Conservation (phyloP, 2,888 invertebrate species). For the Geotrupes spiniger region DNA sequence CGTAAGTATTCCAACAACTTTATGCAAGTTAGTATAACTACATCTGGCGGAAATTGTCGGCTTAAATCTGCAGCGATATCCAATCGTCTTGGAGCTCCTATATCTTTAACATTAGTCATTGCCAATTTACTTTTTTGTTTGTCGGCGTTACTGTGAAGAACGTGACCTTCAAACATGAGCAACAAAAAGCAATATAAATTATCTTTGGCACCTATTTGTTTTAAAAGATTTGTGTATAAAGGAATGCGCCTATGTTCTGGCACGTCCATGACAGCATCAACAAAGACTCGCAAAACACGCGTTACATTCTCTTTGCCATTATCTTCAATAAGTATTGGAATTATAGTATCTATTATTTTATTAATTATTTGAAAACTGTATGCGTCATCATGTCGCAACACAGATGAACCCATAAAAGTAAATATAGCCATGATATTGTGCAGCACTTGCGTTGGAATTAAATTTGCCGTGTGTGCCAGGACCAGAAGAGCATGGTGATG, state of each 20-base stretch:
- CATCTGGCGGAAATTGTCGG: slow-evolving; percentile 63
- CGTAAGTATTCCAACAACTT: slow-evolving; percentile 65
- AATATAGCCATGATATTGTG: slow-evolving; percentile 96
- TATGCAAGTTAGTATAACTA: slow-evolving; percentile 63
- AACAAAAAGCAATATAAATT: slow-evolving; percentile 72
- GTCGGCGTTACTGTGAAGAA: slow-evolving; percentile 56
- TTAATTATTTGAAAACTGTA: slow-evolving; percentile 93
- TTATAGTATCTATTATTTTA: slow-evolving; percentile 83
- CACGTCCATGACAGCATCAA: slow-evolving; percentile 86
- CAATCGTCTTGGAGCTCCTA: slow-evolving; percentile 57
- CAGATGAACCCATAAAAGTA: slow-evolving; percentile 94
- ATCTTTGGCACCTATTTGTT: slow-evolving; percentile 63
- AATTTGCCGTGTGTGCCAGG: slow-evolving; percentile 72
- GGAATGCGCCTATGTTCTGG: slow-evolving; percentile 87
- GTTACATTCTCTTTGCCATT: slow-evolving; percentile 46
- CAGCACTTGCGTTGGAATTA: slow-evolving; percentile 80
- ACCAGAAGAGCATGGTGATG: slow-evolving; percentile 90
- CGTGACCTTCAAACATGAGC: slow-evolving; percentile 69
- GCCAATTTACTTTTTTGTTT: slow-evolving; percentile 43
- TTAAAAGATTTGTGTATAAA: slow-evolving; percentile 76
- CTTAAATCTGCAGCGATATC: slow-evolving; percentile 68
- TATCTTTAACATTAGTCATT: slow-evolving; percentile 36
- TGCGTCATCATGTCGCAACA: slow-evolving; percentile 89
- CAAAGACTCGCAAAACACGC: slow-evolving; percentile 82
- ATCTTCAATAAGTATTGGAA: slow-evolving; percentile 69